These are phyloP conservation scores for Periparus ater DNA, from an alignment of 2,797 vertebrate genomes.

Conservation along the genomic window DNA sequence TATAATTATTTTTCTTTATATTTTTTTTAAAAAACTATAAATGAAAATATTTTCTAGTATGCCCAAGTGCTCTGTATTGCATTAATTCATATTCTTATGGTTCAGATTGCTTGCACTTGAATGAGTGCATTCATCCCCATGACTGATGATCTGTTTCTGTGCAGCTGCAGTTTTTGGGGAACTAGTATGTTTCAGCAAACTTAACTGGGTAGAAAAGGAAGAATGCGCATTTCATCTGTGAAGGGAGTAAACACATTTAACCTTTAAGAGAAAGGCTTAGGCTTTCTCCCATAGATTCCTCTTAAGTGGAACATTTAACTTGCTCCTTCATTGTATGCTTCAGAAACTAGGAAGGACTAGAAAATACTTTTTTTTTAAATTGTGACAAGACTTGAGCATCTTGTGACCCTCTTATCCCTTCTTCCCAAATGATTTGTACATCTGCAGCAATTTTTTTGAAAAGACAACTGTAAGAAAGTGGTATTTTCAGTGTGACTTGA, in stretches of 20 bases:
- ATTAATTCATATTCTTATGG: neutral
- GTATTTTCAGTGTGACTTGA: neutral
- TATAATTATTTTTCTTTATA: neutral
- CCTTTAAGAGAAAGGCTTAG: neutral
- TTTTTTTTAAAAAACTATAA: neutral
- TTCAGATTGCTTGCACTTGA: neutral
- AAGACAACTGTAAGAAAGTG: neutral
- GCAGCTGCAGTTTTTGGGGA: neutral
- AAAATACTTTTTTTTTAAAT: neutral
- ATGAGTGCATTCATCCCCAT: neutral
- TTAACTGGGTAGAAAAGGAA: neutral
- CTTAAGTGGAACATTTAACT: neutral
- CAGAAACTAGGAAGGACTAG: neutral
- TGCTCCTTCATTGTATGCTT: neutral
- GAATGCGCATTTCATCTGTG: neutral
- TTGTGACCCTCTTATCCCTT: neutral
- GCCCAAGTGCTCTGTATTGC: neutral
- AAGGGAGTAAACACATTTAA: neutral
- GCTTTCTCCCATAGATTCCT: neutral
- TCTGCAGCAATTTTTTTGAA: neutral
- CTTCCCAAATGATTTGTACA: neutral
- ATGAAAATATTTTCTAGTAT: neutral
- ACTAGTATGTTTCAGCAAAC: neutral
- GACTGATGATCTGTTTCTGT: neutral
- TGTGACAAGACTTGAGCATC: neutral